Conservation (phyloP, 2,888 invertebrate species). For the Teleiodes luculella region DNA sequence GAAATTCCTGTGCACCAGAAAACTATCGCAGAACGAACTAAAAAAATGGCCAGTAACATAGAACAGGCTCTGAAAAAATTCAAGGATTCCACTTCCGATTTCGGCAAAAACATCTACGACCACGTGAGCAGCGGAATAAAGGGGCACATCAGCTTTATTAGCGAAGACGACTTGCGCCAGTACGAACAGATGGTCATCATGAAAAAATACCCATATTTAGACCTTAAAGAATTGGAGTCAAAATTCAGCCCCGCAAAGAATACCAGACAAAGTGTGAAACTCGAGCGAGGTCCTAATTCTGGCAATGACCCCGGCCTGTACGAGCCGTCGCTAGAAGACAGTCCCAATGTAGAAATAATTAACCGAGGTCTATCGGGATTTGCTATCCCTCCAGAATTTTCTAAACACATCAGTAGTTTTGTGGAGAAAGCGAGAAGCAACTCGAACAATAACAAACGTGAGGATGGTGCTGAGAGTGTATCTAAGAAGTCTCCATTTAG, state of each 20-base stretch:
- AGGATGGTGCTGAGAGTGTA: slow-evolving; percentile 11
- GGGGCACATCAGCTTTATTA: slow-evolving; percentile 36
- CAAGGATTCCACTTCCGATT: slow-evolving; percentile 40
- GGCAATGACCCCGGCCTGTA: slow-evolving; percentile 46
- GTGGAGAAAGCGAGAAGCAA: slow-evolving; percentile 30
- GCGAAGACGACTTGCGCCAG: slow-evolving; percentile 51
- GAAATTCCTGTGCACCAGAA: slow-evolving; percentile 26
- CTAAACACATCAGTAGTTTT: slow-evolving; percentile 29
- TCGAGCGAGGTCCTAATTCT: slow-evolving; percentile 34
- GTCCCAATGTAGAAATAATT: slow-evolving; percentile 58
- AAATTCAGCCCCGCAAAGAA: slow-evolving; percentile 52
- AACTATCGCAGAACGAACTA: slow-evolving; percentile 34
- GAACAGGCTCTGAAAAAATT: slow-evolving; percentile 40
- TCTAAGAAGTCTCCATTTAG: slow-evolving; percentile 22
- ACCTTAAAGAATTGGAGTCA: slow-evolving; percentile 56
- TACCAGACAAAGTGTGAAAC: slow-evolving; percentile 42
- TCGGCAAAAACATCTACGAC: slow-evolving; percentile 32
- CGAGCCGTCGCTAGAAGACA: slow-evolving; percentile 45
- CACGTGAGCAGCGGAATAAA: slow-evolving; percentile 30
- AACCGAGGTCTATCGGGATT: slow-evolving; percentile 67
- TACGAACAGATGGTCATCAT: slow-evolving; percentile 65
- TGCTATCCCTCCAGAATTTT: slow-evolving; percentile 51
- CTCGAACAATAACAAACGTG: slow-evolving; percentile 16
- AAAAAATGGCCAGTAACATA: slow-evolving; percentile 40
- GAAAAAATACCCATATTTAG: slow-evolving; percentile 70